These are phyloP conservation scores for Hippocampus abdominalis DNA, from an alignment of 2,113 vertebrate species.

Conservation along the genomic window DNA sequence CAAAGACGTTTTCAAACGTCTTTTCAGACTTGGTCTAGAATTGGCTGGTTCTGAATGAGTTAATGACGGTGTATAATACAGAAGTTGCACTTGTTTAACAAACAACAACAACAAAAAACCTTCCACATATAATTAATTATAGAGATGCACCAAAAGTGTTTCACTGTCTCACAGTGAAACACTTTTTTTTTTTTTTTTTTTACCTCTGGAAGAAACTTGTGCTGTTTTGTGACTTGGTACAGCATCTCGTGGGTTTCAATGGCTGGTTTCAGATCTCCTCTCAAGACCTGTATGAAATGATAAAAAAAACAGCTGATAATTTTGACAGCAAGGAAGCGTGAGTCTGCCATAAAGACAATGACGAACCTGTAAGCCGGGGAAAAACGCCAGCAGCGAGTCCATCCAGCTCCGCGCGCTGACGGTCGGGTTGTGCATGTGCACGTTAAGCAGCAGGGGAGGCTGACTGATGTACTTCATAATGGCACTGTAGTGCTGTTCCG, in stretches of 20 bases:
- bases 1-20: too few relatives aligned
- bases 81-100: too few relatives aligned
- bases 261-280: constrained; percentile 94
- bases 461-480: constrained; percentile 99
- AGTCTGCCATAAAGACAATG: neutral
- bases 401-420: constrained; percentile 88
- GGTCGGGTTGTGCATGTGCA: constrained; percentile 97
- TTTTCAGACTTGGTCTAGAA: too few relatives aligned
- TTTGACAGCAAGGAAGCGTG: neutral
- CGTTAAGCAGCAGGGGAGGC: constrained; percentile 92
- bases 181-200: neutral
- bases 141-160: too few relatives aligned
- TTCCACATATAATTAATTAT: too few relatives aligned
- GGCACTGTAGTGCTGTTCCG: constrained; percentile 88
- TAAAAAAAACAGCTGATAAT: neutral
- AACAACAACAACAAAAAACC: too few relatives aligned
- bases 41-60: too few relatives aligned
- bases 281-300: constrained; percentile 79
- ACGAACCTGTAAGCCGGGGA: constrained; percentile 92
- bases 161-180: too few relatives aligned
- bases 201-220: constrained; percentile 99
- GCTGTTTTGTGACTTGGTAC: constrained; percentile 98
- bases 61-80: too few relatives aligned
- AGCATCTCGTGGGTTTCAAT: constrained; percentile 99
- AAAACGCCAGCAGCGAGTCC: constrained; percentile 97